A percentile compares a stretch with the other conserved stretches of the same genome.
phyloP scores from a whole-genome alignment of 92 coral and sea anemone species.

The Palythoa heliodiscus region DNA sequence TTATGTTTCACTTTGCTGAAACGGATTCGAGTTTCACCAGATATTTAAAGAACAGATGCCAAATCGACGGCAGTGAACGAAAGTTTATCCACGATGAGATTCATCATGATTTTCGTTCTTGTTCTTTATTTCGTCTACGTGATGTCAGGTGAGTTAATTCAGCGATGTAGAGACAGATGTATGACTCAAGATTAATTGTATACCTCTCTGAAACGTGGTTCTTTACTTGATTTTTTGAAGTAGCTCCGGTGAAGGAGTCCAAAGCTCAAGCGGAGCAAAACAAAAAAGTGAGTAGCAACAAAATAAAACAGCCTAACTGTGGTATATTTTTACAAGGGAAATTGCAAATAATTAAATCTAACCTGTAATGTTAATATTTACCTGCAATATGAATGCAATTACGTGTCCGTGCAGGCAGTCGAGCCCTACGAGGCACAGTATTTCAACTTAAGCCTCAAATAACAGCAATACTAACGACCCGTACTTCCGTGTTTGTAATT shows the following conservation, averaged over 20 bases:
- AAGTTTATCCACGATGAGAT: background rate
- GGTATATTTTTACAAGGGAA: background rate
- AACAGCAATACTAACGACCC: background rate
- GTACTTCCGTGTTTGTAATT: background rate
- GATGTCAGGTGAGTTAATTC: background rate
- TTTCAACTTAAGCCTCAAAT: background rate
- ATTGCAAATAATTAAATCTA: background rate
- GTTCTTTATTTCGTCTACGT: background rate
- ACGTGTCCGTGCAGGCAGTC: background rate
- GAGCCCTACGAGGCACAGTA: background rate
- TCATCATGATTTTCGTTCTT: background rate
- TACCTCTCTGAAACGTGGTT: background rate
- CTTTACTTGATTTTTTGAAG: background rate
- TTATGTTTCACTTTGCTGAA: conserved; percentile 1
- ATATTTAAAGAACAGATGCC: background rate
- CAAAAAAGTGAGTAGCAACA: background rate
- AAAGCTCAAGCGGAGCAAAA: background rate
- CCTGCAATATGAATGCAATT: background rate
- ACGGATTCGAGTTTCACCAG: background rate
- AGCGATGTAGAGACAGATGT: background rate
- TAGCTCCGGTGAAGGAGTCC: conserved; percentile 2
- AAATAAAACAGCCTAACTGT: background rate
- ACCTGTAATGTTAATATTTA: background rate
- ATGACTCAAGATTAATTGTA: background rate
- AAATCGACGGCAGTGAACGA: background rate